Conservation (phyloP, 2,797 vertebrate species). For the Microhierax caerulescens region DNA sequence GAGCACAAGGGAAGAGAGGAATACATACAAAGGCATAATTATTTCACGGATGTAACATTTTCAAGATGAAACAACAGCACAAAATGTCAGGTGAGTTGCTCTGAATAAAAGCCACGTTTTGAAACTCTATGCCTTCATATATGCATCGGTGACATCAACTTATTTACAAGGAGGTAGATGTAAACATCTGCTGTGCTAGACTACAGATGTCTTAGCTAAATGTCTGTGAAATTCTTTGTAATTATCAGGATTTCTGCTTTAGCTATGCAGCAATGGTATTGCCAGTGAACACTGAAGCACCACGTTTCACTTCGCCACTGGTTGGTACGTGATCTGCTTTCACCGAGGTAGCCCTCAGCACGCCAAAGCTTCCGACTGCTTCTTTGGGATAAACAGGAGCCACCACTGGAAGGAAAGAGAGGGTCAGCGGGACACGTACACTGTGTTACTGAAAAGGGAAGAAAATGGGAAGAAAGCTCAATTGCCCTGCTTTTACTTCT, state of each 20-base stretch:
- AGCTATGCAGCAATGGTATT: background rate
- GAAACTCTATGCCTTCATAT: background rate
- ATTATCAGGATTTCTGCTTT: background rate
- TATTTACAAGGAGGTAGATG: background rate
- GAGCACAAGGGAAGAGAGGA: background rate
- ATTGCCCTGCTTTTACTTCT: background rate
- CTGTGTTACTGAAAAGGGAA: background rate
- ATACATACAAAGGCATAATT: background rate
- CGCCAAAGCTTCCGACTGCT: background rate
- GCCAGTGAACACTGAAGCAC: background rate
- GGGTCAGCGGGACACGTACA: background rate
- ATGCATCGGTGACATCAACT: background rate
- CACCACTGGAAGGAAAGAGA: background rate
- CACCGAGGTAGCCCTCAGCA: background rate
- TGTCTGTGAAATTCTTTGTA: background rate
- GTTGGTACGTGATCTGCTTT: background rate
- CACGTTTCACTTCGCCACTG: fast-evolving
- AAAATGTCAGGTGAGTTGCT: background rate
- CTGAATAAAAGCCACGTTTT: background rate
- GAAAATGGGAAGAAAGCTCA: background rate
- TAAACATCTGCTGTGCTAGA: background rate
- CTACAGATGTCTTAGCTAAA: background rate
- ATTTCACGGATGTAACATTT: background rate
- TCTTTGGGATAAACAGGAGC: background rate
- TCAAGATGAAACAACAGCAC: background rate